phyloP scores from a whole-genome alignment of 2,797 vertebrate genomes.

The Stomatorhinus walkeri region DNA sequence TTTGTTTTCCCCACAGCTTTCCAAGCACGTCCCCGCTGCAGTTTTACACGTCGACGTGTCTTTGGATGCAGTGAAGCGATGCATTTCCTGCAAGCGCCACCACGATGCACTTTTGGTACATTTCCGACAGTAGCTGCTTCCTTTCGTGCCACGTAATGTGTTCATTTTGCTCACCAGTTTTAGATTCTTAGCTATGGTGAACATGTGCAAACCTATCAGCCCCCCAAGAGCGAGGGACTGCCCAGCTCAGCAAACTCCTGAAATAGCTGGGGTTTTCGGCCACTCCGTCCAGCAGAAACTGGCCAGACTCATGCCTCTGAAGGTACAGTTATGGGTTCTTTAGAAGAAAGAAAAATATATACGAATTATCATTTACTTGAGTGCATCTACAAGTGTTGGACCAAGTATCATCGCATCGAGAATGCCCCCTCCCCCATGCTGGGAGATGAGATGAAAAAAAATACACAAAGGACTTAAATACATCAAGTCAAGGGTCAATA shows the following conservation, averaged over 20 bases:
- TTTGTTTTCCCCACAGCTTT: neutral
- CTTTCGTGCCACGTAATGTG: slow-evolving; percentile 42
- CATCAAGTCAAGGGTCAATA: slow-evolving; percentile 63
- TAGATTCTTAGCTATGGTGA: slow-evolving; percentile 50
- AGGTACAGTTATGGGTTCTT: slow-evolving; percentile 24
- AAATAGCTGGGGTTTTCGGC: slow-evolving; percentile 41
- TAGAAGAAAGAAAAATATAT: slow-evolving; percentile 44
- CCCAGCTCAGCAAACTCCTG: slow-evolving; percentile 34
- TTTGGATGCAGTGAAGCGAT: neutral
- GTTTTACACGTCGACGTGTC: neutral
- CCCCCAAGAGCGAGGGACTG: slow-evolving; percentile 37
- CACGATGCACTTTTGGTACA: neutral
- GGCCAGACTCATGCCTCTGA: slow-evolving; percentile 38
- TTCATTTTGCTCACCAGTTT: slow-evolving; percentile 48
- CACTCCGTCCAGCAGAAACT: slow-evolving; percentile 26
- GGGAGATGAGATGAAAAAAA: neutral
- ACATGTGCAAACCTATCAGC: slow-evolving; percentile 41
- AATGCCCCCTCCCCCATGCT: neutral
- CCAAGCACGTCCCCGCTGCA: neutral
- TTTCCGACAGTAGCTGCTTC: slow-evolving; percentile 27
- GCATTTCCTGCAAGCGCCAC: neutral
- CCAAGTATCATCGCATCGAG: neutral
- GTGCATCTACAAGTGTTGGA: neutral
- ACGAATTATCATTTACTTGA: neutral
- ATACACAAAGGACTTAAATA: slow-evolving; percentile 25